These are phyloP conservation scores for Protobothrops flavoviridis DNA, from an alignment of 2,113 vertebrate genomes.

Conservation along the genomic window DNA sequence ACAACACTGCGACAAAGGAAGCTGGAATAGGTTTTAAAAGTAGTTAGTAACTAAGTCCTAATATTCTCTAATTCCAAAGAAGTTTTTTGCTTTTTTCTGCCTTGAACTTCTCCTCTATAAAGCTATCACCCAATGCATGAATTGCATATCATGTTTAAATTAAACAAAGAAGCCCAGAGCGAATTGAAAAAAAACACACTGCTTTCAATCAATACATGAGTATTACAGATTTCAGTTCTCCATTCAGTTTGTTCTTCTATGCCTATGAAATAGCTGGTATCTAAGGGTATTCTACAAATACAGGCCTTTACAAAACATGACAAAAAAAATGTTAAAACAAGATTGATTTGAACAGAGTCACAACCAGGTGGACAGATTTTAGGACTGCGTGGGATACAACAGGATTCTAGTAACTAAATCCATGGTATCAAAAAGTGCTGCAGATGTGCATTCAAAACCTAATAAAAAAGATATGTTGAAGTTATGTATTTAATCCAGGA, in stretches of 20 bases:
- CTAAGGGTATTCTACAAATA: neutral
- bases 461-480: neutral
- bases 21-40: conserved; percentile 62
- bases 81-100: neutral
- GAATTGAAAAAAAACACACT: neutral
- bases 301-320: neutral
- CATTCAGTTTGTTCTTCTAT: neutral
- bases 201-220: neutral
- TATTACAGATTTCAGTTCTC: neutral
- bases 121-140: neutral
- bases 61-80: neutral
- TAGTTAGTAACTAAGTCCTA: neutral
- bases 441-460: neutral
- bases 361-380: neutral
- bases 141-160: neutral
- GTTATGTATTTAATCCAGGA: neutral
- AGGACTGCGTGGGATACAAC: neutral
- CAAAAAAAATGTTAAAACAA: neutral
- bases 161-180: neutral
- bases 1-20: conserved; percentile 85
- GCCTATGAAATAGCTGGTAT: neutral
- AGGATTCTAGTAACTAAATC: neutral
- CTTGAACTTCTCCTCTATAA: neutral
- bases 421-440: neutral
- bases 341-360: neutral